A percentile compares a stretch with the other conserved stretches of the same genome.
Evolutionary conservation across 64 coral and sea anemone species (phyloP).

Genomic region (Catalaphyllia jardinei): DNA sequence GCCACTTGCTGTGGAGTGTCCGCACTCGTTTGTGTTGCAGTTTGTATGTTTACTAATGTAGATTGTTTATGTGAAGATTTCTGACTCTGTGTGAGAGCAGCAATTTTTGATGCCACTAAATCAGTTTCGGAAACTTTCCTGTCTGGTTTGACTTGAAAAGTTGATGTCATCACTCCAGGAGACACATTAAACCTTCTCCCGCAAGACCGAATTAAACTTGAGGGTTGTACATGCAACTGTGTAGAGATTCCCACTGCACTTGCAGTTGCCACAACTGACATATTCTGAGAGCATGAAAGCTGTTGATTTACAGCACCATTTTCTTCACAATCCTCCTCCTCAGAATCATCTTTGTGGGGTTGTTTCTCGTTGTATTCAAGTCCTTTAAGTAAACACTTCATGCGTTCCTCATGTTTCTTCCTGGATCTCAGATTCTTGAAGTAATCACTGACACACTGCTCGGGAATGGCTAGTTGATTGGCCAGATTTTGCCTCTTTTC

Average conservation of each 20-base stretch:
- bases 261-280: neutral
- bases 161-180: neutral
- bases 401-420: slow-evolving; percentile 62
- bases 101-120: slow-evolving; percentile 62
- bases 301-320: neutral
- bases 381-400: slow-evolving; percentile 34
- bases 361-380: slow-evolving; percentile 20
- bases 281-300: neutral
- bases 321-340: neutral
- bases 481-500: slow-evolving; percentile 50
- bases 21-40: neutral
- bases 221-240: neutral
- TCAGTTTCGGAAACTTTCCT: slow-evolving; percentile 15
- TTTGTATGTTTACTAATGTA: too few species aligned
- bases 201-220: neutral
- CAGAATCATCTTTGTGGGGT: neutral
- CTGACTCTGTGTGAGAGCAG: slow-evolving; percentile 28
- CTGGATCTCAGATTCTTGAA: slow-evolving; percentile 73
- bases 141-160: neutral
- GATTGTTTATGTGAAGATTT: slow-evolving; percentile 13
- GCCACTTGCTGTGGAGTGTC: neutral
- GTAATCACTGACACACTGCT: slow-evolving; percentile 70
- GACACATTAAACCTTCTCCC: slow-evolving; percentile 25
- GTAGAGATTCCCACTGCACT: neutral
- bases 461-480: slow-evolving; percentile 39